phyloP scores from a whole-genome alignment of 2,113 vertebrate genomes.

The Peromyscus californicus region DNA sequence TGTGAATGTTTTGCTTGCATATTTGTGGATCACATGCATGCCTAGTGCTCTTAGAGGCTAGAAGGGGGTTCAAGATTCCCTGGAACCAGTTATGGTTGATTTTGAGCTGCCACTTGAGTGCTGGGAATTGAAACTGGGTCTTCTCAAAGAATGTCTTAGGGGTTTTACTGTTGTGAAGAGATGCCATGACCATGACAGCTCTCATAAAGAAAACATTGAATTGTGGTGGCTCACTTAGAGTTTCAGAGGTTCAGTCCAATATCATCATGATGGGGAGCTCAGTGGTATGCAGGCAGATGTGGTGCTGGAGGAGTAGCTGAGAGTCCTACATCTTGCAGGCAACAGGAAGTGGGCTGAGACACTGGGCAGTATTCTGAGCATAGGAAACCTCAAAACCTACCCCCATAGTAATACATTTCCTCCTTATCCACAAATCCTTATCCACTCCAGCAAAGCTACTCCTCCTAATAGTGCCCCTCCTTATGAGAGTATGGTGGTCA shows the following conservation, averaged over 20 bases:
- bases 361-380: neutral
- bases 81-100: neutral
- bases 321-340: neutral
- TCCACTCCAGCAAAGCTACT: neutral
- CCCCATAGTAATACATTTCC: neutral
- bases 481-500: neutral
- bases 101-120: neutral
- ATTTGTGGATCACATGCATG: neutral
- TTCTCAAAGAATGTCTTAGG: neutral
- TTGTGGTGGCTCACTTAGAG: neutral
- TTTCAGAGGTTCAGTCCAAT: neutral
- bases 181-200: neutral
- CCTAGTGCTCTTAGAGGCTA: neutral
- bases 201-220: neutral
- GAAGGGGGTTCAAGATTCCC: neutral
- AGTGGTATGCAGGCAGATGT: neutral
- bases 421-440: neutral
- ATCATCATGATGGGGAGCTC: neutral
- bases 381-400: neutral
- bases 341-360: neutral
- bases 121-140: neutral
- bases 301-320: neutral
- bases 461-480: neutral
- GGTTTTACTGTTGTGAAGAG: neutral
- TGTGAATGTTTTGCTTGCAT: neutral